These are phyloP conservation scores for Drosophila prolongata DNA, from an alignment of 2,888 invertebrate species.

Conservation along the genomic window DNA sequence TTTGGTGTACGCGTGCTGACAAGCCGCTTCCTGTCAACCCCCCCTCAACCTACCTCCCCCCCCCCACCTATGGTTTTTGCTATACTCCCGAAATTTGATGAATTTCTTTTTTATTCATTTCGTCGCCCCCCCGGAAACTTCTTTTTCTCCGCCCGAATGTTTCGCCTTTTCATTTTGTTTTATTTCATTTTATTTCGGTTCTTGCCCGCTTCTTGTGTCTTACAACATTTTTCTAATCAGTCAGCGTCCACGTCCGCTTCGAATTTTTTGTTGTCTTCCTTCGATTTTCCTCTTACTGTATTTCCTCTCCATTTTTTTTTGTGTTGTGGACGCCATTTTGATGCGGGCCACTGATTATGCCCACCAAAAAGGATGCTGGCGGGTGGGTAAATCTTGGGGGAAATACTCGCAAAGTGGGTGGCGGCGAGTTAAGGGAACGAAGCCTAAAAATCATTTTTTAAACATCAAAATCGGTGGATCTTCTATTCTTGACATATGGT, in stretches of 20 bases:
- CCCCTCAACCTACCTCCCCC: background rate
- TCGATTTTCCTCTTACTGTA: conserved; percentile 33
- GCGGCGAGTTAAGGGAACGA: background rate
- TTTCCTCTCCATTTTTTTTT: conserved; percentile 12
- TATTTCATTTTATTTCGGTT: conserved; percentile 31
- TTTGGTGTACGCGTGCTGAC: conserved; percentile 58
- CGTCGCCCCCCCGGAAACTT: conserved; percentile 1
- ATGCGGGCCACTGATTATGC: conserved; percentile 70
- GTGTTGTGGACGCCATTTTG: conserved; percentile 38
- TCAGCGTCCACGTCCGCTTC: conserved; percentile 62
- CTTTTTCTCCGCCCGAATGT: conserved; percentile 7
- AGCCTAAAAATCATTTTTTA: background rate
- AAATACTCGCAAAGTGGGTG: too few species aligned
- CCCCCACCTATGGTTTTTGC: conserved; percentile 30
- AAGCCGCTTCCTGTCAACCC: conserved; percentile 64
- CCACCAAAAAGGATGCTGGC: conserved; percentile 17
- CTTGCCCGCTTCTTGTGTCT: conserved; percentile 64
- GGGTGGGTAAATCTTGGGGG: background rate
- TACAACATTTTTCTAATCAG: conserved; percentile 75
- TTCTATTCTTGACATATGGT: too few species aligned
- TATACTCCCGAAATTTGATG: conserved; percentile 77
- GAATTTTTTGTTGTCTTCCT: conserved; percentile 30
- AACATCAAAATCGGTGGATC: too few species aligned
- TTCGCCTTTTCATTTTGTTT: conserved; percentile 16
- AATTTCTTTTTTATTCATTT: conserved; percentile 78